These are phyloP conservation scores for Ophion ellenae DNA, from an alignment of 2,888 invertebrate genomes.

Conservation along the genomic window DNA sequence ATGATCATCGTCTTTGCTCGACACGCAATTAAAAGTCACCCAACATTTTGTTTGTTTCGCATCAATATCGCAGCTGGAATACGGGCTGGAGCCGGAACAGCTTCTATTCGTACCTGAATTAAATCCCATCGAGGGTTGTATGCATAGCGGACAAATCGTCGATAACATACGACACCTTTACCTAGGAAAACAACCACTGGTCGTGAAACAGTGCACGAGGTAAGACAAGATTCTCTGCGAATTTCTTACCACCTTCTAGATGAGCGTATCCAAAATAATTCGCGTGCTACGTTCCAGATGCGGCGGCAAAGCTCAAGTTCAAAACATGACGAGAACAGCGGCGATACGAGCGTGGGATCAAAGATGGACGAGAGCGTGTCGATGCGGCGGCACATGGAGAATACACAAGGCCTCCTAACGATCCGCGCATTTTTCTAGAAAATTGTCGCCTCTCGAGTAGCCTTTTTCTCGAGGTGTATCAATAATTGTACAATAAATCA, in stretches of 20 bases:
- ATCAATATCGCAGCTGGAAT: conserved; percentile 87
- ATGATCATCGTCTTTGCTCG: neutral
- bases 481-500: conserved; percentile 35
- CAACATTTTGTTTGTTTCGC: neutral
- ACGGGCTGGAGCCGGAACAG: conserved; percentile 91
- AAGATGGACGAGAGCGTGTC: conserved; percentile 90
- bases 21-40: too few species aligned
- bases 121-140: conserved; percentile 88
- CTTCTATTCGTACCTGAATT: conserved; percentile 88
- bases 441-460: conserved; percentile 14
- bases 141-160: conserved; percentile 87
- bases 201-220: conserved; percentile 87
- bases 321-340: conserved; percentile 89
- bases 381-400: conserved; percentile 85
- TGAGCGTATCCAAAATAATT: neutral
- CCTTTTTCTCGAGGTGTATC: neutral
- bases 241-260: neutral
- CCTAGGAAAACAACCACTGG: conserved; percentile 88
- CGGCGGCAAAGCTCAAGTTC: conserved; percentile 88
- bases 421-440: conserved; percentile 13
- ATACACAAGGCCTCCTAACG: conserved; percentile 74
- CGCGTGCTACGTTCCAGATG: conserved; percentile 81
- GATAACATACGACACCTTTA: conserved; percentile 91
- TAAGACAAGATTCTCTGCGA: conserved; percentile 66
- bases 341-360: conserved; percentile 94